Base-by-base conservation (phyloP, 2,113 vertebrate species). In the Sterrhoptilus dennistouni region DNA sequence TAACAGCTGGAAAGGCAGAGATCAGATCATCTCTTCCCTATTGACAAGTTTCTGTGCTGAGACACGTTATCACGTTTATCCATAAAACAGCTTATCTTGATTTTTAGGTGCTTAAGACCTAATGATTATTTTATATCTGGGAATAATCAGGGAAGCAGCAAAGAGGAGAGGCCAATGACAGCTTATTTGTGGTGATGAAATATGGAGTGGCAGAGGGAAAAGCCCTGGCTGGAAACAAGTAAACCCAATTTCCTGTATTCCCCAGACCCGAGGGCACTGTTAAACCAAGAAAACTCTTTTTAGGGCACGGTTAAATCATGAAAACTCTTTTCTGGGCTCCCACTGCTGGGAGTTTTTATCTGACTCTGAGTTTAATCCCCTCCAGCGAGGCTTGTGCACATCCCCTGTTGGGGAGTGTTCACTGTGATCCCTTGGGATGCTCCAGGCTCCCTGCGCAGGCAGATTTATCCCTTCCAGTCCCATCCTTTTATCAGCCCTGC, bases 1-100 rank as follows among this genome's bases (percentile, higher is more conserved):
- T 50, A 94, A 71, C 90, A 94, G 38, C 88, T 94, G 76, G 71
- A 75, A 68, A 82, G 44, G 59, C 83, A 83, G 64, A 81, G 83
- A 90, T 82, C 16, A 75, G 86, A 66, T 42, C 52, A 38, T 61
- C 60, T n/a, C 49, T 78, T 92, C 49, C 45, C 52, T 31, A 9
- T 79, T 78, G 70, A 78, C 45, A 5, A 20, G 24, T 75, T 91
- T 74, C 82, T 83, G 6, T 68, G 8, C 60, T 24, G 72, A 91
- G 69, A 45, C 36, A 27, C 7, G 0, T 63, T 38, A 52, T 83
- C 79, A 38, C 29, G 21, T 90, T 95, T 90, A 68, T 72, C 78
- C 49, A 35, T n/a, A 35, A 70, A 84, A 44, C 8, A 61, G 40
- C 5, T 3, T 70, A 44, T 56, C 76, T 70, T 40, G 52, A 63